Base-by-base conservation (phyloP, 2,797 vertebrate genomes). In the Odontamblyopus rebecca region DNA sequence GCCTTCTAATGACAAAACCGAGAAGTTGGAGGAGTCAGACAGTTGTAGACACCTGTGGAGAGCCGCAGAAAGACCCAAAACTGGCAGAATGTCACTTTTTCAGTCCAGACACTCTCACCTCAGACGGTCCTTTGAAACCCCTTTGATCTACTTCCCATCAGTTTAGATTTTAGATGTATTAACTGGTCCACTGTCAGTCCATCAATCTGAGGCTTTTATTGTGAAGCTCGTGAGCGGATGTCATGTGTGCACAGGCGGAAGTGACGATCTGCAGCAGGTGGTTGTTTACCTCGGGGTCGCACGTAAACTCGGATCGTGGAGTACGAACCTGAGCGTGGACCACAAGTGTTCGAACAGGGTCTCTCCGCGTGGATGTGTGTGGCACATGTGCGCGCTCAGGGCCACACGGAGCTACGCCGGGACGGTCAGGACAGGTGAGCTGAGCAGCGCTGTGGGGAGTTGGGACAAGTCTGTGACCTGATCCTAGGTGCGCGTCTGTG, bases 211-310 rank as follows among this genome's bases (percentile, higher is more conserved):
- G 38, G 6, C 26, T 68, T 82, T 89, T 89, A 87, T 2, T 79
- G 41, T 87, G 82, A 80, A 86, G 63, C 63, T 1, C 0, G 0
- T 0, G 11, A 44, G 51, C 79, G 82, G 86, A 86, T 67, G 56
- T 41, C 0, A 13, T 0, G 0, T 0, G 1, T 30, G 3, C 5
- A 59, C 62, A 67, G n/a, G 9, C 53, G 72, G 29, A 69, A 66
- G 32, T 35, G 62, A 73, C 72, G 76, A 79, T 69, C 68, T 65
- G 81, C 78, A 72, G 76, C 89, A 91, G 91, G 92, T 93, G 89
- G 84, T 86, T 85, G 72, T 72, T 48, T 66, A 63, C 35, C 35
- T 26, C 61, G 15, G 32, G 2, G 23, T 57, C 1, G 53, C n/a
- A 61, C 15, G 4, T 60, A 13, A 29, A 27, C 9, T 26, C 13